Evolutionary conservation across 23 tunicate species (phyloP).

Genomic region (Trididemnum clinides): DNA sequence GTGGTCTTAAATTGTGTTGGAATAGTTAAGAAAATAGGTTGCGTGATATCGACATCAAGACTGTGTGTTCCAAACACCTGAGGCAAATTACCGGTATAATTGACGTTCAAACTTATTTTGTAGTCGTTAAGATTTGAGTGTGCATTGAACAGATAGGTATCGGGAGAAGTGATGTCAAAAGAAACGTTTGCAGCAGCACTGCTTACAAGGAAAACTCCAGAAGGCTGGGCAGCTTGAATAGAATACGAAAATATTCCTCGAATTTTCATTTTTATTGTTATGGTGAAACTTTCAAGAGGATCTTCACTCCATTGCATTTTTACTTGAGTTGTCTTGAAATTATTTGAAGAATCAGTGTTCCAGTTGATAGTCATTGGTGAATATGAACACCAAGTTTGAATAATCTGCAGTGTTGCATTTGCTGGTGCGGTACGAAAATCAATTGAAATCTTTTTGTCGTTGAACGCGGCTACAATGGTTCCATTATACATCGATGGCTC

Average conservation of each 20-base stretch:
- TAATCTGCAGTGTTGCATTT: not conserved
- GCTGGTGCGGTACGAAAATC: not conserved
- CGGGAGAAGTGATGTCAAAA: not conserved
- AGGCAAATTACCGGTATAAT: slow-evolving; percentile 46
- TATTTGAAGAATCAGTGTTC: not conserved
- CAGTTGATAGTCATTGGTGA: too few relatives aligned
- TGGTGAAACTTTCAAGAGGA: not conserved
- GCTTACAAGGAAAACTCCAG: not conserved
- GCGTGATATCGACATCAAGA: slow-evolving; percentile 41
- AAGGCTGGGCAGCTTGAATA: slow-evolving; percentile 34
- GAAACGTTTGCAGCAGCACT: not conserved
- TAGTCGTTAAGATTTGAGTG: not conserved
- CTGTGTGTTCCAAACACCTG: slow-evolving; percentile 35
- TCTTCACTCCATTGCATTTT: not conserved
- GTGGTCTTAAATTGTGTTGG: slow-evolving; percentile 53
- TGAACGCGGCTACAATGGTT: not conserved
- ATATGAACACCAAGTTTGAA: slow-evolving; percentile 15
- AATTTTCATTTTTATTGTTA: not conserved
- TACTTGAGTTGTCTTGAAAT: too few relatives aligned
- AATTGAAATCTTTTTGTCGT: not conserved
- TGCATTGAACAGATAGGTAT: not conserved
- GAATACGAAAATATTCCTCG: not conserved
- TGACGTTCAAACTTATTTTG: not conserved
- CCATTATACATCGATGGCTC: not conserved
- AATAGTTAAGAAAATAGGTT: slow-evolving; percentile 37